Percentiles rank a stretch among this genome's conserved stretches.
Conservation (phyloP, 2,797 vertebrate genomes). For the Harpagifer antarcticus region DNA sequence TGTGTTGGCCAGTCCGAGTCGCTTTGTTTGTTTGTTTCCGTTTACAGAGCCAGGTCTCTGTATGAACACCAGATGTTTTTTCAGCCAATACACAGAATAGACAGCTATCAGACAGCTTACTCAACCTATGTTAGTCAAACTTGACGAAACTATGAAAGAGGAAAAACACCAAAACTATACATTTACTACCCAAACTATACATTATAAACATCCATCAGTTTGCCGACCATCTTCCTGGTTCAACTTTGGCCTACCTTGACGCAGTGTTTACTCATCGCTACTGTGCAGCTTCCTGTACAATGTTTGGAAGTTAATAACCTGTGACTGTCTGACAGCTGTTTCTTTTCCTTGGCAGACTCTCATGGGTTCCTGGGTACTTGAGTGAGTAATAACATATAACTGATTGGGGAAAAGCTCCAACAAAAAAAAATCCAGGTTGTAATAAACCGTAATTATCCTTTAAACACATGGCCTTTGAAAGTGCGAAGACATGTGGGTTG, state of each 20-base stretch:
- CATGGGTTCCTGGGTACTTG: not conserved
- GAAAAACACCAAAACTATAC: not conserved
- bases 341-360: not conserved
- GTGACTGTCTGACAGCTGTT: not conserved
- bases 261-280: not conserved
- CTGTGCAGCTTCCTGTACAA: conserved; percentile 14
- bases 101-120: too few relatives aligned
- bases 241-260: conserved; percentile 2
- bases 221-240: conserved; percentile 9
- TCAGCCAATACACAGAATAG: too few relatives aligned
- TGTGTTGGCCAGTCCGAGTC: too few relatives aligned
- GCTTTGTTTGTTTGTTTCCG: too few relatives aligned
- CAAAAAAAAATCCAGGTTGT: conserved; percentile 9
- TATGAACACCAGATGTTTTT: too few relatives aligned
- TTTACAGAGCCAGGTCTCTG: too few relatives aligned
- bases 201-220: not conserved
- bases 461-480: conserved; percentile 49
- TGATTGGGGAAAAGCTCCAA: not conserved
- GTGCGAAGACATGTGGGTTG: conserved; percentile 48
- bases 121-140: not conserved
- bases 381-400: not conserved
- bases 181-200: not conserved
- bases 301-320: not conserved
- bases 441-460: conserved; percentile 24
- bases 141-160: not conserved